A percentile compares a stretch with the other conserved stretches of the same genome.
phyloP scores from a whole-genome alignment of 2,888 invertebrate genomes.

The Holacanthella duospinosa region DNA sequence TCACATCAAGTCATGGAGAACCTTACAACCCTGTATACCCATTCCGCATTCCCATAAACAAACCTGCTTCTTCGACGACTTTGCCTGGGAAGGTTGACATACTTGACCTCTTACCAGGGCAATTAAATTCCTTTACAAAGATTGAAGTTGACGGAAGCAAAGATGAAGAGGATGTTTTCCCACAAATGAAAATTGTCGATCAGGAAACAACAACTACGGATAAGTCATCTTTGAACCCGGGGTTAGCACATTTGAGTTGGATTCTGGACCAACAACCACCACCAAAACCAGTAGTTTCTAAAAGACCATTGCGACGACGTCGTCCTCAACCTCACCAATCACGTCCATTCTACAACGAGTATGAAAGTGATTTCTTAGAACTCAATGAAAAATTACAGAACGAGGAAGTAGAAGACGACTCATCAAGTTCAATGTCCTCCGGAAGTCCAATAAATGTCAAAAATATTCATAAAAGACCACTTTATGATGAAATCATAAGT shows the following conservation, averaged over 20 bases:
- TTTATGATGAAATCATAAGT: not conserved
- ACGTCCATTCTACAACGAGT: not conserved
- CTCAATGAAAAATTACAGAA: too few relatives aligned
- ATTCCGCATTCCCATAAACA: not conserved
- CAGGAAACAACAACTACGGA: not conserved
- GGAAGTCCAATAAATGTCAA: not conserved
- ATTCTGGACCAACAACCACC: slow-evolving; percentile 35
- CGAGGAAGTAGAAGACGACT: too few relatives aligned
- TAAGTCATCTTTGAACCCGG: not conserved
- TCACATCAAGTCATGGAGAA: not conserved
- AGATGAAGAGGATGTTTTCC: not conserved
- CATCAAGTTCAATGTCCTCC: not conserved
- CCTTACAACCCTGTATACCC: not conserved
- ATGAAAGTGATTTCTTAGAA: too few relatives aligned
- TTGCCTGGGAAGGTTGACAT: slow-evolving; percentile 24
- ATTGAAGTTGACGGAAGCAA: slow-evolving; percentile 21
- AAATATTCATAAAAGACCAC: not conserved
- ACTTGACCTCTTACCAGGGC: slow-evolving; percentile 35
- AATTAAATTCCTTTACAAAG: slow-evolving; percentile 28
- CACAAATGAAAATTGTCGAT: not conserved
- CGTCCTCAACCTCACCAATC: not conserved
- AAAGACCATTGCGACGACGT: not conserved
- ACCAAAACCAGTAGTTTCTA: slow-evolving; percentile 25
- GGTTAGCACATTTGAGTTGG: slow-evolving; percentile 33
- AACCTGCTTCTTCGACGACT: not conserved